These are phyloP conservation scores for Bradypus variegatus DNA, from an alignment of 2,797 vertebrate genomes.

Conservation along the genomic window DNA sequence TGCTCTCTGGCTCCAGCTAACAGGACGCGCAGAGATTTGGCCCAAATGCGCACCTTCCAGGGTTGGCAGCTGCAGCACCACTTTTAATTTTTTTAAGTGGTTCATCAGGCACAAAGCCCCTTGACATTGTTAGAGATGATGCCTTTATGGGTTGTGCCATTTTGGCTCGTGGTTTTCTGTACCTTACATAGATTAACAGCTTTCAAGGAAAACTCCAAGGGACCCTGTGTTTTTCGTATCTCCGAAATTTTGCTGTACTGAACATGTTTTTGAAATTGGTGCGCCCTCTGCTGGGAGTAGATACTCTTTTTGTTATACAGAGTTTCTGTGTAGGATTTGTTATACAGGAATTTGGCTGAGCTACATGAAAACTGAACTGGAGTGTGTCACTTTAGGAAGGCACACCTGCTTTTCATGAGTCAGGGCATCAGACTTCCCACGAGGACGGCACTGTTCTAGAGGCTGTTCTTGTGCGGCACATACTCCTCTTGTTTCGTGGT, in stretches of 20 bases:
- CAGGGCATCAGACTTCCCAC: no score
- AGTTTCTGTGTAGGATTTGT: background rate
- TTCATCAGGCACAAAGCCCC: fast-evolving
- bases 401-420: fast-evolving
- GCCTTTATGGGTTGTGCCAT: no score
- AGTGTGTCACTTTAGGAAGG: background rate
- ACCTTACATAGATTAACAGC: background rate
- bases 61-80: fast-evolving
- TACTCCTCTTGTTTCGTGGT: no score
- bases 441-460: no score
- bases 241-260: no score
- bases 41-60: fast-evolving
- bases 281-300: conserved; percentile 31
- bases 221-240: background rate
- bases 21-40: no score
- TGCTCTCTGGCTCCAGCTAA: background rate
- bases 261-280: background rate
- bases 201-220: background rate
- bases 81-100: fast-evolving
- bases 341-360: background rate
- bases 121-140: fast-evolving
- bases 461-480: no score
- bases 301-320: background rate
- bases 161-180: background rate
- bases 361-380: fast-evolving